These are phyloP conservation scores for Temnothorax curvispinosus DNA, from an alignment of 1,140 invertebrate genomes.

Conservation along the genomic window DNA sequence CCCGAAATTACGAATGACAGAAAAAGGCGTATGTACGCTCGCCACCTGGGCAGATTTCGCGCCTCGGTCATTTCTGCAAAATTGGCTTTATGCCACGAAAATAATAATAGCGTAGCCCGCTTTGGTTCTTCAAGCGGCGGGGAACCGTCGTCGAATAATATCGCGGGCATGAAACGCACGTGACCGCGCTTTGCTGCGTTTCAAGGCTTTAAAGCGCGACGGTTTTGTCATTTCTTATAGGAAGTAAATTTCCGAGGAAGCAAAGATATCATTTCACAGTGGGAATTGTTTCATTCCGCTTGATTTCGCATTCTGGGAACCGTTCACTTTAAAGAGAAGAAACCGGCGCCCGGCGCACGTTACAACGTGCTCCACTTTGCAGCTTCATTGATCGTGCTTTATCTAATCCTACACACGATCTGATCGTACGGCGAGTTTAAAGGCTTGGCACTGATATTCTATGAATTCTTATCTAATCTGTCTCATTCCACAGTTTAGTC, in stretches of 20 bases:
- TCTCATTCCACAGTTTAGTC: neutral
- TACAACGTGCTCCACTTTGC: neutral
- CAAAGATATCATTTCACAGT: neutral
- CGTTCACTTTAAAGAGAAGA: neutral
- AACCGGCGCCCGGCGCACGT: too few relatives aligned
- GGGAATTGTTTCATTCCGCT: neutral
- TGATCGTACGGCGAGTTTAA: neutral
- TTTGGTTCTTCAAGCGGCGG: conserved; percentile 16
- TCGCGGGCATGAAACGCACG: neutral
- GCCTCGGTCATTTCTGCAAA: conserved; percentile 52
- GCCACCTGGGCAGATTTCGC: conserved; percentile 58
- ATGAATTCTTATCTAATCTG: conserved; percentile 33
- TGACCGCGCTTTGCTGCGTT: neutral
- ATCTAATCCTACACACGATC: neutral
- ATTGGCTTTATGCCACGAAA: conserved; percentile 76
- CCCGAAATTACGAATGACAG: neutral
- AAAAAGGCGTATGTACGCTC: neutral
- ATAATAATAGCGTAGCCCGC: conserved; percentile 76
- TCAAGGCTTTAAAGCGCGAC: neutral
- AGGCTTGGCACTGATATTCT: neutral
- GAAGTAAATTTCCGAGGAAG: neutral
- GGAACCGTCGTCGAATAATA: neutral
- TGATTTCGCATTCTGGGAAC: neutral
- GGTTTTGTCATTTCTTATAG: neutral
- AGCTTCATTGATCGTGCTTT: neutral